Evolutionary conservation across 2,888 invertebrate species (phyloP).

Genomic region (Hanleya hanleyi): DNA sequence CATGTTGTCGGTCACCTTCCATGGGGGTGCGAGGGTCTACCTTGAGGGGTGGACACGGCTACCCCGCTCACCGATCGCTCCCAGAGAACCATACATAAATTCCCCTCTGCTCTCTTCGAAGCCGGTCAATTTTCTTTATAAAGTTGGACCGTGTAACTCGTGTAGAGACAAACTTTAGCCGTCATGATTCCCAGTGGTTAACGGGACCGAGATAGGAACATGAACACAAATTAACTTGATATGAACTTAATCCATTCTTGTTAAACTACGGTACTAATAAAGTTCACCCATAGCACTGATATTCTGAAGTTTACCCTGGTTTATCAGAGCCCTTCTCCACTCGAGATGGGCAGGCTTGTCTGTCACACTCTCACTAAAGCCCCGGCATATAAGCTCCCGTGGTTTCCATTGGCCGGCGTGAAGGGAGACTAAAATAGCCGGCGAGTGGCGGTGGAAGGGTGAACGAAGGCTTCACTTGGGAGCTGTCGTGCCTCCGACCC

Average conservation of each 20-base stretch:
- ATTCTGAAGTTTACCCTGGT: background rate
- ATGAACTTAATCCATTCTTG: too few relatives aligned
- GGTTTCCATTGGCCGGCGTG: background rate
- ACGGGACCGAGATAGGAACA: too few relatives aligned
- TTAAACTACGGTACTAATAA: background rate
- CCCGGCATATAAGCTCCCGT: background rate
- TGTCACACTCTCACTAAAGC: background rate
- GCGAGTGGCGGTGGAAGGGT: too few relatives aligned
- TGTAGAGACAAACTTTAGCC: too few relatives aligned
- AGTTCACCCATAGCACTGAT: background rate
- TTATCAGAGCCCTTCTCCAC: background rate
- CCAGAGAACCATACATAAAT: background rate
- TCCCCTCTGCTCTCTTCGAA: background rate
- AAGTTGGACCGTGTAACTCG: too few relatives aligned
- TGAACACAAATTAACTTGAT: too few relatives aligned
- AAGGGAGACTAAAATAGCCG: background rate
- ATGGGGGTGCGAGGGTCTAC: background rate
- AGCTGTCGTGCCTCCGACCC: too few relatives aligned
- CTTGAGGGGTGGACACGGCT: background rate
- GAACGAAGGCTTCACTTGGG: too few relatives aligned
- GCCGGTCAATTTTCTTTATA: background rate
- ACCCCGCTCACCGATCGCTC: background rate
- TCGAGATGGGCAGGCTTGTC: background rate
- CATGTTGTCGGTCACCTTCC: constrained; percentile 2
- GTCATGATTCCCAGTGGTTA: too few relatives aligned